Evolutionary conservation across 1,140 invertebrate species (phyloP).

Genomic region (Caenorhabditis remanei): DNA sequence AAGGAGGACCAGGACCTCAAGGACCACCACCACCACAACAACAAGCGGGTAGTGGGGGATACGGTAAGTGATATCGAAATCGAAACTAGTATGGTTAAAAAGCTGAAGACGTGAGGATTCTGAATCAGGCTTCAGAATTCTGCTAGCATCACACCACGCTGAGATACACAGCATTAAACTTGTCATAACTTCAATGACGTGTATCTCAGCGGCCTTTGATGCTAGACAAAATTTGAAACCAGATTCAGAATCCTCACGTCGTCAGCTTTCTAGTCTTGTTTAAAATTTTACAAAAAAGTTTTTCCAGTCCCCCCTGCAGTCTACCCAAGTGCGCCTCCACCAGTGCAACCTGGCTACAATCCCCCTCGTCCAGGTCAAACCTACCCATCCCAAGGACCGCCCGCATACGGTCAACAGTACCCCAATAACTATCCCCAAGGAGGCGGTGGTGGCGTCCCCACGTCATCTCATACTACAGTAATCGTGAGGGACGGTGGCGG

Average conservation of each 20-base stretch:
- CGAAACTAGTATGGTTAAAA: too few species aligned
- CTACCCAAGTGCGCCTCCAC: constrained; percentile 62
- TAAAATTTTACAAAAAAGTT: not conserved
- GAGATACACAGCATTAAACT: too few species aligned
- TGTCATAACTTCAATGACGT: too few species aligned
- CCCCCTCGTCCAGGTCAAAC: not conserved
- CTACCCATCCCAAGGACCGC: constrained; percentile 26
- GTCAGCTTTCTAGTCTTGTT: too few species aligned
- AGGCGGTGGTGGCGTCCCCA: constrained; percentile 39
- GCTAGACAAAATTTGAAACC: not conserved
- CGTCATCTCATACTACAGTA: constrained; percentile 56
- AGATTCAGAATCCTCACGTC: too few species aligned
- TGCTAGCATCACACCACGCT: too few species aligned
- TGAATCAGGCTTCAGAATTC: too few species aligned
- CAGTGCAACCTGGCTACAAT: constrained; percentile 51
- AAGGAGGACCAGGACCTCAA: constrained; percentile 35
- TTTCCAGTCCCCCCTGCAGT: constrained; percentile 61
- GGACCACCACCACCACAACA: constrained; percentile 32
- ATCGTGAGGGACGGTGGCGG: constrained; percentile 62
- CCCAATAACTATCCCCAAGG: constrained; percentile 11
- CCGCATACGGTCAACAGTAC: constrained; percentile 7
- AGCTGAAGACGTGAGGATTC: too few species aligned
- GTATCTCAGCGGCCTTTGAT: not conserved
- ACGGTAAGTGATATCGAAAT: constrained; percentile 44
- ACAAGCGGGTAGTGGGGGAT: constrained; percentile 49